Evolutionary conservation across 2,113 vertebrate genomes (phyloP).

Genomic region (Melanerpes aurifrons): DNA sequence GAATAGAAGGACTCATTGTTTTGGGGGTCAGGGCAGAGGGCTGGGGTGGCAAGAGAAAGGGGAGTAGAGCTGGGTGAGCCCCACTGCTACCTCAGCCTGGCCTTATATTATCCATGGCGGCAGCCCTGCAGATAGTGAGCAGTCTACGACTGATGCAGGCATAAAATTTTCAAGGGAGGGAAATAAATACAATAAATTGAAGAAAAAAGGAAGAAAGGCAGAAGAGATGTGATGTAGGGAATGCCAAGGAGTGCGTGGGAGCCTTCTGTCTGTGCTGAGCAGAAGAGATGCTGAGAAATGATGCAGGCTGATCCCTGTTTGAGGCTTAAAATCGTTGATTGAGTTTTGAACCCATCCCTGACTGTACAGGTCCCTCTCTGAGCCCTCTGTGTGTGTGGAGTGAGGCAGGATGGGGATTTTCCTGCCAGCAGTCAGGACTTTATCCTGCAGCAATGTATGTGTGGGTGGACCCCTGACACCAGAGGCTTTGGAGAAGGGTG

Average conservation of each 20-base stretch:
- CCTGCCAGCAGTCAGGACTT: slow-evolving; percentile 1
- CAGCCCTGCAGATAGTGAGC: neutral
- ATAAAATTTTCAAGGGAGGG: neutral
- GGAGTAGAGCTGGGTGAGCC: neutral
- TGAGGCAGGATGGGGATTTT: neutral
- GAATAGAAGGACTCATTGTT: slow-evolving; percentile 45
- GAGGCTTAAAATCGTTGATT: neutral
- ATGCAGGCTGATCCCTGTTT: neutral
- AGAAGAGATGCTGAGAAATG: neutral
- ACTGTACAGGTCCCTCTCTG: neutral
- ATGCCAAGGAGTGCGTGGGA: neutral
- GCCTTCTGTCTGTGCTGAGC: neutral
- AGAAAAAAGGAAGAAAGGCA: neutral
- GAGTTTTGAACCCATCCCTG: neutral
- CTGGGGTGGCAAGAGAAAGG: neutral
- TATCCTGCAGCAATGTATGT: slow-evolving; percentile 27
- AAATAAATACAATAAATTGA: neutral
- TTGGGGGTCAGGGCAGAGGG: neutral
- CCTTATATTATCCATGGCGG: neutral
- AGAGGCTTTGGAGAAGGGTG: slow-evolving; percentile 1
- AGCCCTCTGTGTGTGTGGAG: neutral
- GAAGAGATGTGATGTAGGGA: neutral
- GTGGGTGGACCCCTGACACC: slow-evolving; percentile 66
- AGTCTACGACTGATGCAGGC: neutral
- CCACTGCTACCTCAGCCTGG: neutral